Evolutionary conservation across 1,140 invertebrate genomes (phyloP).

Genomic region (Rhagoletis zephyria): DNA sequence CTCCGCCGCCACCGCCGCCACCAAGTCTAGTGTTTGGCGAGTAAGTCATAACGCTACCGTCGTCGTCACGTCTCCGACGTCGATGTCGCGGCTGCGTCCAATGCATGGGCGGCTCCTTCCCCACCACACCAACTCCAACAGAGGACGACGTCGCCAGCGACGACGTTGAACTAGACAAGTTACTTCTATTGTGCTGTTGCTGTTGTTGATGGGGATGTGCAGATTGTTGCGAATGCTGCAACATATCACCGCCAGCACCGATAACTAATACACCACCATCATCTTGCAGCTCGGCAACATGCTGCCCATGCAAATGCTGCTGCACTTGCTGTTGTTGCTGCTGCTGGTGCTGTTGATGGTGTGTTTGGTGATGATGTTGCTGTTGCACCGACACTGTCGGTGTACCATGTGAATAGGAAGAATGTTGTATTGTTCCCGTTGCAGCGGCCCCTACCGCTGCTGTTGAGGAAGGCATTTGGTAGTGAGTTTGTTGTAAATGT

Average conservation of each 20-base stretch:
- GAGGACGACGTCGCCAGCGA: conserved; percentile 67
- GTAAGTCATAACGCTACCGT: conserved; percentile 64
- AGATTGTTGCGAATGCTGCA: conserved; percentile 55
- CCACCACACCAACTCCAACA: conserved; percentile 47
- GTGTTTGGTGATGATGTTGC: conserved; percentile 60
- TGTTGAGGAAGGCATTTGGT: conserved; percentile 70
- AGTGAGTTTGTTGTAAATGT: conserved; percentile 64
- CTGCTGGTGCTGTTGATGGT: conserved; percentile 54
- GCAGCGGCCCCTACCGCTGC: conserved; percentile 54
- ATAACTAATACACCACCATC: conserved; percentile 49
- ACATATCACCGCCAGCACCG: conserved; percentile 20
- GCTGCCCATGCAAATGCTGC: conserved; percentile 59
- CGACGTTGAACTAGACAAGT: conserved; percentile 56
- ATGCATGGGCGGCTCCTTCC: conserved; percentile 64
- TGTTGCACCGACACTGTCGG: conserved; percentile 60
- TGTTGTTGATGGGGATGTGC: conserved; percentile 57
- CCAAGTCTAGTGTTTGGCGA: conserved; percentile 67
- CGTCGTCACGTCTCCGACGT: conserved; percentile 70
- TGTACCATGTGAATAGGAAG: conserved; percentile 62
- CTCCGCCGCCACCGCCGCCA: conserved; percentile 57
- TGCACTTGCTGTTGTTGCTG: conserved; percentile 55
- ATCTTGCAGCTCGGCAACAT: conserved; percentile 59
- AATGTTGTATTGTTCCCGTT: conserved; percentile 61
- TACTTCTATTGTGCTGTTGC: conserved; percentile 50
- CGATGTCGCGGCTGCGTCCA: conserved; percentile 65